Conservation (phyloP, 2,797 vertebrate species). For the Miichthys miiuy region DNA sequence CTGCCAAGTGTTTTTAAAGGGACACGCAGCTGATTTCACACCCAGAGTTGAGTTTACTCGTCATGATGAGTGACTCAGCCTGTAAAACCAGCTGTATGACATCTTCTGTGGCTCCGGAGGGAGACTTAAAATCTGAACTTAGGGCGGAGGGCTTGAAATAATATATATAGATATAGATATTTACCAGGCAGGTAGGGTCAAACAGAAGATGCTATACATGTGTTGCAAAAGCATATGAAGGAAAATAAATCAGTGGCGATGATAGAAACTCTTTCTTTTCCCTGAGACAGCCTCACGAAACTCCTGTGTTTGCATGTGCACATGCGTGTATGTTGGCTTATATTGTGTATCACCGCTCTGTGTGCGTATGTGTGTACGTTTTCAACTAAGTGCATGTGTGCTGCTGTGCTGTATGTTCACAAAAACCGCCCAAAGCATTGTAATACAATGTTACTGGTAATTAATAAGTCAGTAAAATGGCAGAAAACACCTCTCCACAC, state of each 20-base stretch:
- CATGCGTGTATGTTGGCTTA: not conserved
- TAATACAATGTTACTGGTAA: conserved; percentile 77
- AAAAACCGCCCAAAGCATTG: conserved; percentile 72
- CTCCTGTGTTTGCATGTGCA: not conserved
- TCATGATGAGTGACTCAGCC: not conserved
- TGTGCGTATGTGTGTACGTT: not conserved
- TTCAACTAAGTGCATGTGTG: conserved; percentile 4
- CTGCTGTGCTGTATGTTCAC: conserved; percentile 29
- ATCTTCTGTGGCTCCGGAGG: not conserved
- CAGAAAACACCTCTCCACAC: conserved; percentile 69
- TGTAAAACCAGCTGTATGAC: not conserved
- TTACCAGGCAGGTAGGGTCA: not conserved
- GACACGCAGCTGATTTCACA: conserved; percentile 1
- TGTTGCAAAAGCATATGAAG: not conserved
- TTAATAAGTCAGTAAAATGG: conserved; percentile 81
- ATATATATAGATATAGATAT: too few relatives aligned
- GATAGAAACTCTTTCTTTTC: not conserved
- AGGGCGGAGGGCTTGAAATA: not conserved
- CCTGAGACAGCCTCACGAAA: not conserved
- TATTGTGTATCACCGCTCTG: not conserved
- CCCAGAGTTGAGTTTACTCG: not conserved
- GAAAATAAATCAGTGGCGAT: not conserved
- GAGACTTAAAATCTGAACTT: too few relatives aligned
- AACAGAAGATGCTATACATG: not conserved
- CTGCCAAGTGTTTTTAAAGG: conserved; percentile 32